A percentile compares a stretch with the other conserved stretches of the same genome.
Evolutionary conservation across 2,888 invertebrate genomes (phyloP).

Genomic region (Himalopsyche japonica): DNA sequence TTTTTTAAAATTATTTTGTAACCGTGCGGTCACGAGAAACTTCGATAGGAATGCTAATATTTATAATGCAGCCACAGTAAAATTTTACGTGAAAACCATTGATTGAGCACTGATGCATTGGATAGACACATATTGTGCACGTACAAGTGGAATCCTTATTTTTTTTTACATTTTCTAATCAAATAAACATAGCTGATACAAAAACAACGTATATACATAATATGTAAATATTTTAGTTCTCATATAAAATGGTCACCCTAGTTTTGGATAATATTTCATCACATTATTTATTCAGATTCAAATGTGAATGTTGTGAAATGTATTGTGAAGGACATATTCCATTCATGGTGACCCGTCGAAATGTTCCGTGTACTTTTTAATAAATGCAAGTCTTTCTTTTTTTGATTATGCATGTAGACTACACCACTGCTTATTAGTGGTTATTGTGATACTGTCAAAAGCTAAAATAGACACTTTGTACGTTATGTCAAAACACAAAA

Average conservation of each 20-base stretch:
- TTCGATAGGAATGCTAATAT: no score
- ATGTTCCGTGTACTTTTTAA: background rate
- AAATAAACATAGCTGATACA: no score
- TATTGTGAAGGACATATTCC: background rate
- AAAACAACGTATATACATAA: no score
- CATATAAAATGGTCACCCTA: background rate
- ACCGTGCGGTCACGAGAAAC: no score
- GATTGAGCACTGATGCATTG: no score
- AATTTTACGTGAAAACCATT: no score
- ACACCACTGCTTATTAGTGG: background rate
- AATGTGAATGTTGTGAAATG: background rate
- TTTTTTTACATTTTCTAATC: no score
- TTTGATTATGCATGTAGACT: background rate
- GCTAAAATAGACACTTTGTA: background rate
- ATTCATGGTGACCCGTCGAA: background rate
- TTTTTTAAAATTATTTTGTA: no score
- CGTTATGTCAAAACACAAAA: background rate
- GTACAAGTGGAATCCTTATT: no score
- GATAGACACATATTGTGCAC: no score
- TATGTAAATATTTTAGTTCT: no score
- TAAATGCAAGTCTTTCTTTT: background rate
- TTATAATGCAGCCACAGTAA: no score
- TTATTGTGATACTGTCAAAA: background rate
- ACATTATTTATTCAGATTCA: background rate
- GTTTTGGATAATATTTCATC: background rate